Evolutionary conservation across 2,113 vertebrate genomes (phyloP).

Genomic region (Paraplagusia blochii): DNA sequence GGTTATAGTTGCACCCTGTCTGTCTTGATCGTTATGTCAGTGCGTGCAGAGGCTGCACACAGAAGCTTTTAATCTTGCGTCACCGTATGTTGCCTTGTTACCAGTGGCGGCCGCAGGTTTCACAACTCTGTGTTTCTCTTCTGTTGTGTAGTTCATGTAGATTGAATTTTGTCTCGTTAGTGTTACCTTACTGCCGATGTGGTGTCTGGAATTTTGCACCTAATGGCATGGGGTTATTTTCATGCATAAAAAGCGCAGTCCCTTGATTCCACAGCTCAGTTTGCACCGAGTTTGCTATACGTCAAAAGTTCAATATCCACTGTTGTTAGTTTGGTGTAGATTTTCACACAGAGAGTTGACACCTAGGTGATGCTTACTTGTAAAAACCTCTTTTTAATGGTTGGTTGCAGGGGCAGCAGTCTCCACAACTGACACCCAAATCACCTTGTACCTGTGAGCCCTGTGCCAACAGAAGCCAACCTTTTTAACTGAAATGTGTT

Average conservation of each 20-base stretch:
- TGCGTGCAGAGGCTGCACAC: constrained; percentile 1
- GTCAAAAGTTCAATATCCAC: background rate
- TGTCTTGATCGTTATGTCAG: constrained; percentile 38
- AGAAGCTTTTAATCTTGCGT: constrained; percentile 26
- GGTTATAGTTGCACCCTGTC: constrained; percentile 37
- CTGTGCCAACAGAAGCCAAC: no score
- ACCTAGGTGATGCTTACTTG: no score
- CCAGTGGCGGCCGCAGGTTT: constrained; percentile 1
- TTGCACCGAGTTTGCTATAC: background rate
- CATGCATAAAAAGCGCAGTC: background rate
- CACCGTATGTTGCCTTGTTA: background rate
- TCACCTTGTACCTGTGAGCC: no score
- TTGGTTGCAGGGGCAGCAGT: no score
- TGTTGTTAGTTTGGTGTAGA: background rate
- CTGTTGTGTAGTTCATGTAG: background rate
- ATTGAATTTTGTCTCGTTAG: background rate
- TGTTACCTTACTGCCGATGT: background rate
- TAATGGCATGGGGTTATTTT: background rate
- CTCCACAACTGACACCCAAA: no score
- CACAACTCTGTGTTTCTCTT: background rate
- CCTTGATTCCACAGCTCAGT: background rate
- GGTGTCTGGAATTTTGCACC: background rate
- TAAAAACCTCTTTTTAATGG: no score
- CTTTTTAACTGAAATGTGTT: no score
- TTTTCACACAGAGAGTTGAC: no score